Base-by-base conservation (phyloP, 2,888 invertebrate species). In the Cremastobaeus sp. region DNA sequence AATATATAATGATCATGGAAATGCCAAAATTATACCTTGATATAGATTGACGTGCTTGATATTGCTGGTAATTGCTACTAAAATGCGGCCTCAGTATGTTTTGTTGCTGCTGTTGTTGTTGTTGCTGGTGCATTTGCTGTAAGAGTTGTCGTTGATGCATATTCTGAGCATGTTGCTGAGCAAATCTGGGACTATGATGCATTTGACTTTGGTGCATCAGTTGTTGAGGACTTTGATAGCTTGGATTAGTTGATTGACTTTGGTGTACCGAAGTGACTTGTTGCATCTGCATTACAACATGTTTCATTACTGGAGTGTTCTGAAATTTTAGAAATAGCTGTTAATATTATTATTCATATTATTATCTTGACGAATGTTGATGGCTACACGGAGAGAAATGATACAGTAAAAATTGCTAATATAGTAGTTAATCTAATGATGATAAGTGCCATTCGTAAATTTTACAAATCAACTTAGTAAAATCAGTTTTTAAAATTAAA, bases 91-190 rank as follows among this genome's bases (percentile, higher is more conserved):
- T 89, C 86, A 82, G 88, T 87, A 66, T 45, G 12, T 65, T 11
- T 88, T 88, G 88, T 89, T 89, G 79, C 89, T 89, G 3, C 18
- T 82, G 83, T 48, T 83, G 85, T 17, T 62, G 64, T 17, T 50
- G 90, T 88, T 90, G 87, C 69, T 89, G 87, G 70, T 89, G 89
- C 81, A 89, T 85, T 52, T 89, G 87, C 30, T 86, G 87, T 20
- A 86, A 82, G 69, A 85, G 74, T 20, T 86, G 86, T n/a, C 86
- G 78, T 60, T 86, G 86, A 21, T 86, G 86, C 82, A 85, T 83
- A 45, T 85, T 86, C 43, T 86, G 86, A 0, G 84, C 84, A 64
- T 86, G 86, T 14, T 85, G 86, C 34, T 86, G 86, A 3, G 85
- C 80, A 60, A 85, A 85, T 50, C 85, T 72, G 0, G 84, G 82